These are phyloP conservation scores for Chrysopilus asiliformis DNA, from an alignment of 2,888 invertebrate genomes.

Conservation along the genomic window DNA sequence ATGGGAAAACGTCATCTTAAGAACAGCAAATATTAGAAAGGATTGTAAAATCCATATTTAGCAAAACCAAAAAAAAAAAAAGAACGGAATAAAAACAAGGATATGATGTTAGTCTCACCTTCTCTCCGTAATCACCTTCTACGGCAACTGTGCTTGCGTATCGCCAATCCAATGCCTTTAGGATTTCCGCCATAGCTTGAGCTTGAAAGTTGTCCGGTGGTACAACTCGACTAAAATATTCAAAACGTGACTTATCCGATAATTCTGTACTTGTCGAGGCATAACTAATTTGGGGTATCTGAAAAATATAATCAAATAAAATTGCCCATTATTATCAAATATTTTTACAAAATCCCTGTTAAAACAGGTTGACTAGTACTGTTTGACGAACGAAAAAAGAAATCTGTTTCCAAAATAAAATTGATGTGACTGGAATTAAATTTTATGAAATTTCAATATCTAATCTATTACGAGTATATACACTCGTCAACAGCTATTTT, in stretches of 20 bases:
- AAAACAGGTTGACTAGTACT: slow-evolving; percentile 3
- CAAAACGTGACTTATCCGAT: slow-evolving; percentile 54
- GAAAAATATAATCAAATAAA: slow-evolving; percentile 16
- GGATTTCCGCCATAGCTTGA: slow-evolving; percentile 52
- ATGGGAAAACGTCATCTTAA: too few species aligned
- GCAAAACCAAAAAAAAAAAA: too few species aligned
- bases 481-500: too few species aligned
- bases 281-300: slow-evolving; percentile 59
- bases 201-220: slow-evolving; percentile 61
- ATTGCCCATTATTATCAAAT: slow-evolving; percentile 1
- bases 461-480: too few species aligned
- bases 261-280: slow-evolving; percentile 57
- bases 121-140: slow-evolving; percentile 63
- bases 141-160: slow-evolving; percentile 65
- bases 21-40: too few species aligned
- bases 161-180: slow-evolving; percentile 53
- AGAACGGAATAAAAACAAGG: too few species aligned
- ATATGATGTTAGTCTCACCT: too few species aligned
- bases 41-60: too few species aligned
- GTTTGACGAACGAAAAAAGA: neutral
- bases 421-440: too few species aligned
- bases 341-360: neutral
- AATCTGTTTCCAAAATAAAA: too few species aligned
- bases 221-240: slow-evolving; percentile 55
- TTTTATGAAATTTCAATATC: too few species aligned